Base-by-base conservation (phyloP, 2,888 invertebrate genomes). In the Lingula anatina region DNA sequence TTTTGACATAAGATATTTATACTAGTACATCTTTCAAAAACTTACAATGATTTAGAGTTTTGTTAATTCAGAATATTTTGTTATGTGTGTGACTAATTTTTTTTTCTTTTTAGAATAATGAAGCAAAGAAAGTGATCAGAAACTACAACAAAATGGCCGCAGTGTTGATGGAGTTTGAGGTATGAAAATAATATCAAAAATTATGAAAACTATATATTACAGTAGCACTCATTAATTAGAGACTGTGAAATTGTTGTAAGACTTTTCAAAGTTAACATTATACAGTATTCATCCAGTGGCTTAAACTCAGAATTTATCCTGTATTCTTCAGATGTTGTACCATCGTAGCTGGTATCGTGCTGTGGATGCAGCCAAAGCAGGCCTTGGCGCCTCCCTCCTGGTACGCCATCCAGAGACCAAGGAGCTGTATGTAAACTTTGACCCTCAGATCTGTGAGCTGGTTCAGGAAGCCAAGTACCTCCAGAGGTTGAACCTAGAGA, bases 381-480 rank as follows among this genome's bases (percentile, higher is more conserved):
- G 75, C 9, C 66, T 77, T 18, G 62, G 68, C 49, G 66, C 76
- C 18, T 69, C 76, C 2, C 62, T 77, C 24, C 61, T 93, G 79
- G 83, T 88, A 12, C 36, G 84, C n/a, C 70, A 76, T 53, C 72
- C 73, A 20, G 75, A 75, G 31, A 65, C 71, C 3, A 60, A 59
- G 23, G 65, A 69, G 44, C 61, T 73, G 25, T 70, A 60, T 52
- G 74, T 77, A 31, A 78, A 78, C 68, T 76, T 74, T 63, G 77
- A 78, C 62, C 66, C 70, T 2, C 70, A 70, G 53, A 68, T 78
- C 25, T 61, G 75, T 39, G 75, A 77, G 50, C 56, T 78, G 46
- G 70, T 78, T 20, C 70, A 74, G 55, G 78, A 78, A 52, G 71
- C 76, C 5, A 74, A 71, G 52, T 74, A 73, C 53, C 59, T 78